Evolutionary conservation across 2,888 invertebrate species (phyloP), one percentile per base, ranked within the genome.

Genomic region (Lasioglossum pauxillum): DNA sequence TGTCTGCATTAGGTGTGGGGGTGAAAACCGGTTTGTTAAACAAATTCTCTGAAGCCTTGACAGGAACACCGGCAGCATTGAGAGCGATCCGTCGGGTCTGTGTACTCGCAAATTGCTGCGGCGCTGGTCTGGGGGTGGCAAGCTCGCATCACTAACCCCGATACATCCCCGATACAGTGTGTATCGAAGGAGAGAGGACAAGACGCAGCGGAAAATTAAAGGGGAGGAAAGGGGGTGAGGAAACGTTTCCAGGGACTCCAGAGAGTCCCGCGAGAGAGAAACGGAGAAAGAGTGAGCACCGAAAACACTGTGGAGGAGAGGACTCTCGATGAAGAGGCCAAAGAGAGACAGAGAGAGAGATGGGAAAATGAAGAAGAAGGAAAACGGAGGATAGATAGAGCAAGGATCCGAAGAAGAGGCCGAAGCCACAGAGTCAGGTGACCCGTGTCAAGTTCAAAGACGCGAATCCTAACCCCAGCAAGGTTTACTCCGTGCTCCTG

Each of bases 381-480:
- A 31, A 67, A 10, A 19, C 38, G 27, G 73, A 49, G 73, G 76
- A 16, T 23, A 10, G 23, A 53, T 23, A 23, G 74, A 83, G 86
- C 77, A 49, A 82, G 82, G 86, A 86, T 86, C 86, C 86, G 75
- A 82, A 85, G 85, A 82, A 79, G 82, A 89, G 85, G 75, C 85
- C 46, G 80, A 80, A 82, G 91, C 86, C 85, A 79, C 90, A 89
- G 91, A 90, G 93, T 92, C 92, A 94, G 93, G 92, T 93, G 94
- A 94, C 93, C 95, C 94, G 94, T 93, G 94, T 93, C 93, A 94
- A 94, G 95, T 95, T 95, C 95, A 95, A 95, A 95, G 94, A 93
- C 92, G 91, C 91, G 88, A 89, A 89, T 90, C 87, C 90, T 90
- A 90, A 90, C 88, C 87, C 87, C 87, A 84, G 78, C 84, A 79